Conservation (phyloP, 2,113 vertebrate genomes). For the Chaenocephalus aceratus region DNA sequence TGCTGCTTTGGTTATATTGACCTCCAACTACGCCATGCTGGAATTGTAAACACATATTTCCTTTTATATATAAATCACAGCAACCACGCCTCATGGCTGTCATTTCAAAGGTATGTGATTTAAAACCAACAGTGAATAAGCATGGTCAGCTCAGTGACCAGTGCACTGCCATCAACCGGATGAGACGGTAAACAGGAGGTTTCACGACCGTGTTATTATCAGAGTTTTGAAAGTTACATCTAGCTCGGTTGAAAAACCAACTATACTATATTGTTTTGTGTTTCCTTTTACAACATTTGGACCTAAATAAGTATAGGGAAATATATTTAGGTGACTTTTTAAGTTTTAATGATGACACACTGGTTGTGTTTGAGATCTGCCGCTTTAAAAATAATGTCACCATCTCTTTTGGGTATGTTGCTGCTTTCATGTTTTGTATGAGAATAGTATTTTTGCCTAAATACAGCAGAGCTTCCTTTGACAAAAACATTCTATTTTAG, state of each 20-base stretch:
- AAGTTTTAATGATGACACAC: not conserved
- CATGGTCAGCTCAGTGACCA: no score
- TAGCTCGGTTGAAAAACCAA: not conserved
- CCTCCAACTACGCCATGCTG: not conserved
- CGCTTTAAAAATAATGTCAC: no score
- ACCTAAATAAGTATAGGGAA: no score
- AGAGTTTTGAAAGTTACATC: not conserved
- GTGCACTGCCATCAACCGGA: not conserved
- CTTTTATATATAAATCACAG: not conserved
- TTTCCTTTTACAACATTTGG: no score
- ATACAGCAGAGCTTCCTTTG: not conserved
- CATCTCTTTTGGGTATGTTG: not conserved
- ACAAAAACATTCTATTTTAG: not conserved
- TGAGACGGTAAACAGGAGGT: not conserved
- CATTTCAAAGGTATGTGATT: not conserved
- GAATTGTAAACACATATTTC: not conserved
- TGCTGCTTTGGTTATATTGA: not conserved
- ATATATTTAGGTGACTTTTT: no score
- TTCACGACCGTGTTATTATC: not conserved
- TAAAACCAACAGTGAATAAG: not conserved
- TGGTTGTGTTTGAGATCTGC: not conserved
- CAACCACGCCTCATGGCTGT: not conserved
- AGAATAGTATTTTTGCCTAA: not conserved
- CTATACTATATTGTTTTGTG: no score
- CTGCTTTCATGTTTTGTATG: slow-evolving; percentile 5